Evolutionary conservation across 2,888 invertebrate species (phyloP).

Genomic region (Epirrita christyi): DNA sequence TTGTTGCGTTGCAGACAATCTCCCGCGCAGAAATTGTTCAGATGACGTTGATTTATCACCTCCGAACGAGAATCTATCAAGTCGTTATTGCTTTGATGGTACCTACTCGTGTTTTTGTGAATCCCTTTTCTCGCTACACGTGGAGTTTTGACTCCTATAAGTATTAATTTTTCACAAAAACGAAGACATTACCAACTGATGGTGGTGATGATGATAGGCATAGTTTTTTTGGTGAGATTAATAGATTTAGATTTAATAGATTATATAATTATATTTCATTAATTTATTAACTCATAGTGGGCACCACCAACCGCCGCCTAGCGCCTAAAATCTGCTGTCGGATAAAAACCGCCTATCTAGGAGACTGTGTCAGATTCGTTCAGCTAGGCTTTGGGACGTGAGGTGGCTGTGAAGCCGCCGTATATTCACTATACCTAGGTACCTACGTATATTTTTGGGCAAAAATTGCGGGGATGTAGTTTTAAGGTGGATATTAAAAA

Average conservation of each 20-base stretch:
- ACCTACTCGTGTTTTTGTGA: not conserved
- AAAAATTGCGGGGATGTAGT: not conserved
- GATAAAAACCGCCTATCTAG: not conserved
- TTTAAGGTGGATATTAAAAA: slow-evolving; percentile 1
- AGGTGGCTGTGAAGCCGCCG: not conserved
- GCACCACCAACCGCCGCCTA: not conserved
- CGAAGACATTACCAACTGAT: too few species aligned
- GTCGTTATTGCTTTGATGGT: not conserved
- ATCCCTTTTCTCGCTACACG: too few species aligned
- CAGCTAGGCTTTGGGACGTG: not conserved
- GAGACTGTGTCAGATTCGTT: not conserved
- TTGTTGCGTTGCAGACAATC: too few species aligned
- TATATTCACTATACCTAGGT: too few species aligned
- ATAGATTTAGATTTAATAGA: too few species aligned
- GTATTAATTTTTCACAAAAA: too few species aligned
- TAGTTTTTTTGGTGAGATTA: too few species aligned
- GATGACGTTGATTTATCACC: not conserved
- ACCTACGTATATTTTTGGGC: not conserved
- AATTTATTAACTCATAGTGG: too few species aligned
- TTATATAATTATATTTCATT: too few species aligned
- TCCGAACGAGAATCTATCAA: not conserved
- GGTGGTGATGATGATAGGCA: too few species aligned
- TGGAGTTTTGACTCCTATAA: too few species aligned
- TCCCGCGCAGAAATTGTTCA: not conserved
- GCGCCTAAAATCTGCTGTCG: not conserved